phyloP scores from a whole-genome alignment of 2,888 invertebrate genomes.

The Neelides folsomi region DNA sequence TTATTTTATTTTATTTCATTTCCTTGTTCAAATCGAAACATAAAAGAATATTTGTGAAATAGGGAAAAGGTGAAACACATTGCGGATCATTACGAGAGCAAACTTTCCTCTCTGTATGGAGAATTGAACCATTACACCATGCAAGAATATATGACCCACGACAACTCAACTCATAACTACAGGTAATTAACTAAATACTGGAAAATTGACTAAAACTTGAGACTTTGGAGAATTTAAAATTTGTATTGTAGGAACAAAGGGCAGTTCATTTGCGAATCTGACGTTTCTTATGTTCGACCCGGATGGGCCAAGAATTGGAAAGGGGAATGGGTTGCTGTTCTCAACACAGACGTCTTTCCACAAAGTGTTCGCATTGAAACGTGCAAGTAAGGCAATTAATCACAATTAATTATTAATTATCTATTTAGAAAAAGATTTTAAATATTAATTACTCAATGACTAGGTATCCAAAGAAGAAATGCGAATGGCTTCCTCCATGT shows the following conservation, averaged over 20 bases:
- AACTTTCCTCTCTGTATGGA: slow-evolving; percentile 34
- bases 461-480: slow-evolving; percentile 35
- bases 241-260: slow-evolving; percentile 32
- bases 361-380: slow-evolving; percentile 36
- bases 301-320: slow-evolving; percentile 36
- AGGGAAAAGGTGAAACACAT: slow-evolving; percentile 35
- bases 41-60: not conserved
- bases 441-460: not conserved
- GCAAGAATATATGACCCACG: slow-evolving; percentile 34
- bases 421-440: not conserved
- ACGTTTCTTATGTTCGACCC: slow-evolving; percentile 35
- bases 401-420: not conserved
- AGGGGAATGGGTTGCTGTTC: slow-evolving; percentile 35
- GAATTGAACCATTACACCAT: slow-evolving; percentile 35
- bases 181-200: slow-evolving; percentile 20
- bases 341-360: slow-evolving; percentile 36
- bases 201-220: too few species aligned
- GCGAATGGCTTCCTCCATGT: slow-evolving; percentile 36
- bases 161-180: slow-evolving; percentile 34
- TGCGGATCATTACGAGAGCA: slow-evolving; percentile 33
- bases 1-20: too few species aligned
- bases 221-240: too few species aligned
- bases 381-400: slow-evolving; percentile 34
- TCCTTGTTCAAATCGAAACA: too few species aligned
- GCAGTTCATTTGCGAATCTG: slow-evolving; percentile 36